Base-by-base conservation (phyloP, 2,113 vertebrate genomes). In the Danionella cerebrum region DNA sequence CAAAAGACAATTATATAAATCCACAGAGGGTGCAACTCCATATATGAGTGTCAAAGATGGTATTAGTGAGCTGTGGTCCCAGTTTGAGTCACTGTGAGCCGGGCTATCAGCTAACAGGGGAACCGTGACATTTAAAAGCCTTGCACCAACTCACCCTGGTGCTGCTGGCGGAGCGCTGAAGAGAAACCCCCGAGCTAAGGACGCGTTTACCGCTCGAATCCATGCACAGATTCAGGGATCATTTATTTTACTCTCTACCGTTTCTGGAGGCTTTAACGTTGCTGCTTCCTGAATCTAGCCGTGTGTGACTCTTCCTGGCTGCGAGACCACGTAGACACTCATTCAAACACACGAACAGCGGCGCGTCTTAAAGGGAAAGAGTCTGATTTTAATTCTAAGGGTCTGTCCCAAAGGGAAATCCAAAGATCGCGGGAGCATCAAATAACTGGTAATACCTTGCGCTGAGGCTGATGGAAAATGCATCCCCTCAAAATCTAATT, bases 61-160 rank as follows among this genome's bases (percentile, higher is more conserved):
- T 60, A 39, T 60, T 44, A 4, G 25, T 19, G 25, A 44, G n/a
- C 7, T 42, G 5, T 10, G 11, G 22, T 60, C 25, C 2, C 12
- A 44, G 39, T 29, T 60, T 44, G 27, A 60, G 57, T 60, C 57
- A 44, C 22, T 12, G 50, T 9, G 14, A 53, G 8, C 14, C 4
- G 24, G 39, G 57, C 57, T 44, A 44, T 42, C 24, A 44, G 57
- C 57, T 60, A 60, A 9, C 38, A 60, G 25, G 18, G 57, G 31
- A 60, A 60, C 57, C 24, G 38, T 60, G 57, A 65, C 63, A 65
- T 39, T 39, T 51, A 33, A 33, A 33, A 57, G 2, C n/a, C n/a
- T n/a, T n/a, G n/a, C 12, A 35, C 33, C 25, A 25, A 55, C 65
- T 42, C 65, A 44, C 65, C 39, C 36, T 31, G 14, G 24, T 1